Evolutionary conservation across 2,888 invertebrate species (phyloP).

Genomic region (Euphydryas editha): DNA sequence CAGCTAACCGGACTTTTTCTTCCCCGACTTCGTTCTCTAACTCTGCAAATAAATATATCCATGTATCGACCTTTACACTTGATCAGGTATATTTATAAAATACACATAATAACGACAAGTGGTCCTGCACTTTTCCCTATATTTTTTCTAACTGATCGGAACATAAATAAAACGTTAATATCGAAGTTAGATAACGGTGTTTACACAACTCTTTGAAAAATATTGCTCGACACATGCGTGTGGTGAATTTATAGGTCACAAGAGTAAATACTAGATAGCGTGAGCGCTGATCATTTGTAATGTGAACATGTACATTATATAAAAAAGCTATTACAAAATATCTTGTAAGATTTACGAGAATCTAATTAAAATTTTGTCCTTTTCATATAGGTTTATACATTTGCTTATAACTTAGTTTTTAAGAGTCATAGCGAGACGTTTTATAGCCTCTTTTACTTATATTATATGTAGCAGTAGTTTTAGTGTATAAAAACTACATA

Average conservation of each 20-base stretch:
- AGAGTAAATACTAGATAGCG: constrained; percentile 30
- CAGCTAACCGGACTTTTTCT: constrained; percentile 84
- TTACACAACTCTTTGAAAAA: constrained; percentile 64
- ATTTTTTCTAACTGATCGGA: constrained; percentile 51
- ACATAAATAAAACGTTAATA: constrained; percentile 51
- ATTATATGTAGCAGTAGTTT: too few species aligned
- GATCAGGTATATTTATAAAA: background rate
- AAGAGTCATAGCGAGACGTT: too few species aligned
- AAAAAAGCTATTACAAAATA: background rate
- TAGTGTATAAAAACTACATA: background rate
- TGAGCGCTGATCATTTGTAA: background rate
- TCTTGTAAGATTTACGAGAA: background rate
- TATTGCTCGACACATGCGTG: constrained; percentile 49
- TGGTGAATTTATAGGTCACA: constrained; percentile 45
- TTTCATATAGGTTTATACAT: background rate
- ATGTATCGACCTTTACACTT: constrained; percentile 37
- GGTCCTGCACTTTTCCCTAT: constrained; percentile 44
- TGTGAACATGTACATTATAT: background rate
- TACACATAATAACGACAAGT: background rate
- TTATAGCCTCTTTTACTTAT: too few species aligned
- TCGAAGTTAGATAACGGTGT: constrained; percentile 66
- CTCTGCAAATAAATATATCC: constrained; percentile 70
- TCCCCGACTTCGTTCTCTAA: constrained; percentile 79
- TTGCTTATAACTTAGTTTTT: too few species aligned
- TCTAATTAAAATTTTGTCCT: background rate